Conservation (phyloP, 1,140 invertebrate genomes). For the Trypoxylus dichotomus region DNA sequence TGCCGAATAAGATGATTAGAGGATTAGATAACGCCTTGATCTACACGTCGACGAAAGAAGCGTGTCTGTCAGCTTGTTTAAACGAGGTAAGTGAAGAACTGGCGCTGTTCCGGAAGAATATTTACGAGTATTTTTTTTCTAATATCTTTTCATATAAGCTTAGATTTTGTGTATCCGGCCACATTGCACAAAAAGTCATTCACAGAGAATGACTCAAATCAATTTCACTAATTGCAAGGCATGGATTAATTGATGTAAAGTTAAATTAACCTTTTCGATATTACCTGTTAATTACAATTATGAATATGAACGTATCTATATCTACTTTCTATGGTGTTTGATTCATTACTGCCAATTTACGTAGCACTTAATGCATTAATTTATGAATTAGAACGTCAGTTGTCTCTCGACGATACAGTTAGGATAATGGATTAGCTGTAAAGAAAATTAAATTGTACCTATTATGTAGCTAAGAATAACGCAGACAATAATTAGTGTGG, state of each 20-base stretch:
- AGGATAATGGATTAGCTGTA: not conserved
- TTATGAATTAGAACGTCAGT: not conserved
- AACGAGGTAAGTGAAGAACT: slow-evolving; percentile 70
- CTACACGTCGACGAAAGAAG: slow-evolving; percentile 92
- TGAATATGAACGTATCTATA: not conserved
- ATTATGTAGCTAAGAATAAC: not conserved
- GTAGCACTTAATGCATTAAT: not conserved
- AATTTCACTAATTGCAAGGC: not conserved
- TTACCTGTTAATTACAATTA: not conserved
- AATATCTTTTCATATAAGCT: no score
- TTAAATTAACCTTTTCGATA: not conserved
- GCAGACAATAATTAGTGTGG: no score
- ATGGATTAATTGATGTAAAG: not conserved
- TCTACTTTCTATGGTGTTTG: not conserved
- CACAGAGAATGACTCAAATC: not conserved
- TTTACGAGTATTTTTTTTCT: no score
- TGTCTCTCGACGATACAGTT: not conserved
- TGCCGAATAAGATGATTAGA: slow-evolving; percentile 88
- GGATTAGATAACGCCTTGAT: slow-evolving; percentile 89
- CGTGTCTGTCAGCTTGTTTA: slow-evolving; percentile 86
- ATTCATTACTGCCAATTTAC: not conserved
- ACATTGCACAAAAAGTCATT: no score
- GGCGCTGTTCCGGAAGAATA: not conserved
- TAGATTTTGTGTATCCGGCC: no score
- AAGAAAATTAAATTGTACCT: not conserved